Evolutionary conservation across 2,797 vertebrate species (phyloP).

Genomic region (Helarctos malayanus): DNA sequence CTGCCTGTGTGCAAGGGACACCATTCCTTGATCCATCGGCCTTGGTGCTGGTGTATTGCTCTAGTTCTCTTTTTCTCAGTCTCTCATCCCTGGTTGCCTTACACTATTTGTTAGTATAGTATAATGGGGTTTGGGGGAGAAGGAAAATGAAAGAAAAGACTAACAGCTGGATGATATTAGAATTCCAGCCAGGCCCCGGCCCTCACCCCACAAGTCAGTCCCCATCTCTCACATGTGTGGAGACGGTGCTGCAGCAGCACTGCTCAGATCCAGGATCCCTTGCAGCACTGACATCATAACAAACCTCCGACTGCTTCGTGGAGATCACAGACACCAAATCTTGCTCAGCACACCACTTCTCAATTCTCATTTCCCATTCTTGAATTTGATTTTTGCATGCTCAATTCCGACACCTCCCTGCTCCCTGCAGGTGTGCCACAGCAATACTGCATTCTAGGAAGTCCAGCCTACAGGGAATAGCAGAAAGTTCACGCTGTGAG

Average conservation of each 20-base stretch:
- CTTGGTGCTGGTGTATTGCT: neutral
- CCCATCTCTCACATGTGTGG: neutral
- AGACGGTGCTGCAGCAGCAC: neutral
- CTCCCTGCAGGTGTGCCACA: too few relatives aligned
- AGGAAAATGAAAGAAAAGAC: neutral
- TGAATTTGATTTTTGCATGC: neutral
- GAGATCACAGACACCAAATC: neutral
- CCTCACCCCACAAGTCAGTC: neutral
- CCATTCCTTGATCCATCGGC: neutral
- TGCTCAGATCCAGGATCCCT: neutral
- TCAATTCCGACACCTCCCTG: neutral
- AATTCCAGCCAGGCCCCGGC: neutral
- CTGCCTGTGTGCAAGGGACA: neutral
- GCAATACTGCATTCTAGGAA: neutral
- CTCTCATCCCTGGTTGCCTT: neutral
- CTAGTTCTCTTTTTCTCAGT: neutral
- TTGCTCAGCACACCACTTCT: neutral
- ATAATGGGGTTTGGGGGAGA: neutral
- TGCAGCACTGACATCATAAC: accelerated
- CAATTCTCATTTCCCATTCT: neutral
- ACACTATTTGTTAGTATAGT: neutral
- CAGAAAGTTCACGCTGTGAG: neutral
- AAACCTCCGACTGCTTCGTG: neutral
- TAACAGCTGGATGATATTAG: neutral
- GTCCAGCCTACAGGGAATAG: neutral